A percentile compares a stretch with the other conserved stretches of the same genome.
These are phyloP conservation scores for Mus spicilegus DNA, from an alignment of 2,113 vertebrate species.

Conservation along the genomic window DNA sequence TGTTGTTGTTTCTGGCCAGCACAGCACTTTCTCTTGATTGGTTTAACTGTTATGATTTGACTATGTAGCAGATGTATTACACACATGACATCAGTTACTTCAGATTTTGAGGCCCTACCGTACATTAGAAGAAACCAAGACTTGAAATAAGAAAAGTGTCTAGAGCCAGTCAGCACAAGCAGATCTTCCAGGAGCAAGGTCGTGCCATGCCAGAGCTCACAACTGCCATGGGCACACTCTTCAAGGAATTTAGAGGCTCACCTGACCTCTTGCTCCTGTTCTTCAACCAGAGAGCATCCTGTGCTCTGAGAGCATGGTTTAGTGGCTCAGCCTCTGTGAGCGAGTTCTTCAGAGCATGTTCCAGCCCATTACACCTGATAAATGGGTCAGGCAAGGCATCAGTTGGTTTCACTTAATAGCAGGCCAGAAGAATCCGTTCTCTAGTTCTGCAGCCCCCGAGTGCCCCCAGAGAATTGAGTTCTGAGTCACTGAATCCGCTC, in stretches of 20 bases:
- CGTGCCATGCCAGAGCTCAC: not conserved
- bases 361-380: not conserved
- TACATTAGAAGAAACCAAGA: not conserved
- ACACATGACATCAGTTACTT: accelerated
- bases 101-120: too few species aligned
- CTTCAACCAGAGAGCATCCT: not conserved
- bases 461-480: not conserved
- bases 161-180: not conserved
- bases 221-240: not conserved
- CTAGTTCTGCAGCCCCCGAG: conserved; percentile 14
- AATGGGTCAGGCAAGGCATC: conserved; percentile 18
- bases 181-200: not conserved
- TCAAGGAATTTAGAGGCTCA: not conserved
- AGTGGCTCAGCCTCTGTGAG: not conserved
- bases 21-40: not conserved
- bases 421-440: conserved; percentile 30
- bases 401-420: conserved; percentile 31
- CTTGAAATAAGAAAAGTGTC: not conserved
- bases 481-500: not conserved
- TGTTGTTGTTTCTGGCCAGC: not conserved
- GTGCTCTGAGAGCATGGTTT: not conserved
- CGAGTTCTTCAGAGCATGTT: not conserved
- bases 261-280: not conserved
- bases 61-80: not conserved
- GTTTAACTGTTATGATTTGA: accelerated